Percentiles rank a stretch among this genome's conserved stretches.
These are phyloP conservation scores for Mus spretus DNA, from an alignment of 2,797 vertebrate genomes.

Conservation along the genomic window DNA sequence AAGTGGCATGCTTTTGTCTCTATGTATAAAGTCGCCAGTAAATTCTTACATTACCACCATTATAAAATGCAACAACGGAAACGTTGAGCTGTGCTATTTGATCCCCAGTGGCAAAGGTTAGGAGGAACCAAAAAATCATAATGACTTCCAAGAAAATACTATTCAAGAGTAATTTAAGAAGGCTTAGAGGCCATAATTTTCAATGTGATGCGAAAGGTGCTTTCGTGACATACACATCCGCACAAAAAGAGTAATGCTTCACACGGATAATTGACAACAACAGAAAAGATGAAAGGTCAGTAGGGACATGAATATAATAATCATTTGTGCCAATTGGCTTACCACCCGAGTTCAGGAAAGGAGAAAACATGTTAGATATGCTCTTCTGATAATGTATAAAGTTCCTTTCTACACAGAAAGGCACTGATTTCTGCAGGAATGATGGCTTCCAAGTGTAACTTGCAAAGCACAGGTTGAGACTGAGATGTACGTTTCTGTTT, in stretches of 20 bases:
- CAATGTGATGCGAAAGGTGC: constrained; percentile 62
- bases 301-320: constrained; percentile 66
- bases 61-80: constrained; percentile 86
- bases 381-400: not conserved
- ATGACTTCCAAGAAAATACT: constrained; percentile 82
- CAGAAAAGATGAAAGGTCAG: constrained; percentile 67
- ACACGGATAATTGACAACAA: constrained; percentile 62
- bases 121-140: constrained; percentile 76
- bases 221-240: constrained; percentile 74
- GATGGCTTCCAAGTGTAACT: not conserved
- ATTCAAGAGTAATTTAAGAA: constrained; percentile 63
- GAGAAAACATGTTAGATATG: constrained; percentile 28
- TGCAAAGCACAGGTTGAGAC: constrained; percentile 1
- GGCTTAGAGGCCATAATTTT: constrained; percentile 73
- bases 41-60: constrained; percentile 87
- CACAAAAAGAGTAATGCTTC: constrained; percentile 56
- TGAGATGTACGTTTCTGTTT: constrained; percentile 1
- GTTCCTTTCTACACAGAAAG: not conserved
- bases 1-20: constrained; percentile 86
- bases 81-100: constrained; percentile 81
- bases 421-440: not conserved
- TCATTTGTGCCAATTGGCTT: constrained; percentile 60
- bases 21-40: constrained; percentile 84
- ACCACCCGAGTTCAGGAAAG: not conserved
- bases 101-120: constrained; percentile 84